These are phyloP conservation scores for Toxotes jaculatrix DNA, from an alignment of 2,113 vertebrate genomes.

Conservation along the genomic window DNA sequence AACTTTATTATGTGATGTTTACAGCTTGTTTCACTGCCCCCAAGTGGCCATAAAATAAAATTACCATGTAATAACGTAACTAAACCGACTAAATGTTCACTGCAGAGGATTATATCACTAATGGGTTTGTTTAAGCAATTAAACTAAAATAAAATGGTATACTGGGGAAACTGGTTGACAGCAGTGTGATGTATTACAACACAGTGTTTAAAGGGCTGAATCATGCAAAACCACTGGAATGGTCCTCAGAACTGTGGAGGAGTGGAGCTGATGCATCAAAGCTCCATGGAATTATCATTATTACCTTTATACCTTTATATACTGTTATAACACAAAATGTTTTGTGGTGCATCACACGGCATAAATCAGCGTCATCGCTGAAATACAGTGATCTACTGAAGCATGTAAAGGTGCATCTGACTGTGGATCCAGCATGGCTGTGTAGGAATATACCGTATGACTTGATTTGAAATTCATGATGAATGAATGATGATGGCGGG, in stretches of 20 bases:
- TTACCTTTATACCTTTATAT: neutral
- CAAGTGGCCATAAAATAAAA: neutral
- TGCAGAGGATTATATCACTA: neutral
- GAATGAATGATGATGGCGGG: neutral
- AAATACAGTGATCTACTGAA: slow-evolving; percentile 5
- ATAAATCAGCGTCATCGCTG: neutral
- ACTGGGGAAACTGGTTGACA: neutral
- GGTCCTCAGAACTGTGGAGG: slow-evolving; percentile 1
- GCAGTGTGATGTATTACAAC: neutral
- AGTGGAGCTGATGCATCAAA: neutral
- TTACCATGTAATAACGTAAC: neutral
- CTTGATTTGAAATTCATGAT: neutral
- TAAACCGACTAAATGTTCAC: neutral
- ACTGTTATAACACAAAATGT: neutral
- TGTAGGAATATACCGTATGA: neutral
- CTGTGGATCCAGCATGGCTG: neutral
- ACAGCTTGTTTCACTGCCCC: neutral
- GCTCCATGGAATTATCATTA: neutral
- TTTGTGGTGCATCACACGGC: slow-evolving; percentile 19
- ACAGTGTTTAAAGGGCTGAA: neutral
- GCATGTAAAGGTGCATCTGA: neutral
- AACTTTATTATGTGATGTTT: neutral
- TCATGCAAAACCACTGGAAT: slow-evolving; percentile 19
- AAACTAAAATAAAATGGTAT: neutral
- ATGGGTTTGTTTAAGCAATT: neutral